Evolutionary conservation across 2,888 invertebrate species (phyloP), one percentile per base, ranked within the genome.

Genomic region (Melinaea menophilus): DNA sequence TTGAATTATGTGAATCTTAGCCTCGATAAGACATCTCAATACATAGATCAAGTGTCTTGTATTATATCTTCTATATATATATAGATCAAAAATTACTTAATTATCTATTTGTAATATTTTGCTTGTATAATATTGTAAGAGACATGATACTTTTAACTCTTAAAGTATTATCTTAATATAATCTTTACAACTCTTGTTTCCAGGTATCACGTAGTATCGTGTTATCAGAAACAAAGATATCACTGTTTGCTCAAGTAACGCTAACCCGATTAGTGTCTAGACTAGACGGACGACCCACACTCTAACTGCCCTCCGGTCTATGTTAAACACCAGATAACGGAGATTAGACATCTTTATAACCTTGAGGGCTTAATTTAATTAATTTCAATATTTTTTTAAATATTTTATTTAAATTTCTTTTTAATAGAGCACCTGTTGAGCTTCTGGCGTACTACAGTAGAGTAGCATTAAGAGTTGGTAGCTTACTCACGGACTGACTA

Each of bases 281-380:
- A 78, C 82, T 82, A 85, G 85, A 86, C 85, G 86, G 88, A 81
- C 80, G 79, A 80, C 82, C 86, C 86, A 84, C 79, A 80, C 84
- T 81, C 74, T 76, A 80, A 37, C 37, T 75, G 76, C 73, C 73
- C 72, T 70, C 72, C 68, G 58, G 75, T 73, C 75, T 77, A 76
- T 71, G 68, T 80, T 78, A 85, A 85, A 86, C 85, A 86, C 65
- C 68, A 77, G 86, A 87, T 87, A 88, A 83, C 69, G 70, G 75
- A 83, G 83, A 83, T 84, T 85, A 22, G 22, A 22, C 22, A 22
- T 22, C 22, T 22, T 22, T 22, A 22, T 22, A 75, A 73, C 46
- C 12, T 46, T 46, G n/a, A 46, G 46, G 46, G 22, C 22, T 22
- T 46, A n/a, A 46, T 46, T 46, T 46, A 46, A 46, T 22, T 22